Evolutionary conservation across 2,113 vertebrate genomes (phyloP).

Genomic region (Ageneiosus marmoratus): DNA sequence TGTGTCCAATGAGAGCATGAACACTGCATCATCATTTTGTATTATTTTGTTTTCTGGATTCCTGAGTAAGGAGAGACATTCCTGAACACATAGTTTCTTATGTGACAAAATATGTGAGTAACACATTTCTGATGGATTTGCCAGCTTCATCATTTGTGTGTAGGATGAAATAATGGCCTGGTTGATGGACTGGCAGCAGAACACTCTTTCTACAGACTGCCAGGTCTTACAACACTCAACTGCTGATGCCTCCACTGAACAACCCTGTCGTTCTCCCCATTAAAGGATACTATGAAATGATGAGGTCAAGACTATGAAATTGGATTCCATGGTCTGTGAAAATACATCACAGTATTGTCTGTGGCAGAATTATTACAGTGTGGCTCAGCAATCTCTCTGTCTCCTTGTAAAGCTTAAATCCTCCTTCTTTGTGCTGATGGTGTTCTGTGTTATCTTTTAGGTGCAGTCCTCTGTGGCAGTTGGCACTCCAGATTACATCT

Average conservation of each 20-base stretch:
- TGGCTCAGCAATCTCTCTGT: neutral
- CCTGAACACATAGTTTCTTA: neutral
- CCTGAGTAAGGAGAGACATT: conserved; percentile 10
- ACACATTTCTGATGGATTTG: conserved; percentile 21
- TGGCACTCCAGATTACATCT: conserved; percentile 97
- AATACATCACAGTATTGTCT: neutral
- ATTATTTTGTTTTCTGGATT: conserved; percentile 1
- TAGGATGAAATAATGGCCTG: neutral
- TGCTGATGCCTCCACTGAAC: conserved; percentile 6
- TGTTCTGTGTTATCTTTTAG: conserved; percentile 62
- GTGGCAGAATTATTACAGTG: neutral
- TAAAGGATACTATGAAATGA: conserved; percentile 22
- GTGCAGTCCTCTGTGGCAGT: conserved; percentile 98
- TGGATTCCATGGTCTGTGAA: neutral
- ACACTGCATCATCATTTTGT: conserved; percentile 12
- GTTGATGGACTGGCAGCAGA: neutral
- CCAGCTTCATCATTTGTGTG: neutral
- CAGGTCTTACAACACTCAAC: neutral
- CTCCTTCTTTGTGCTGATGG: neutral
- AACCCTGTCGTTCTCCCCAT: neutral
- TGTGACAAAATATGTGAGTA: conserved; percentile 4
- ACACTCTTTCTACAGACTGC: conserved; percentile 20
- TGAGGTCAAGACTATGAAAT: conserved; percentile 6
- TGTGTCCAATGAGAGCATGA: conserved; percentile 29
- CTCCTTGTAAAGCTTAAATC: neutral